Percentiles rank a stretch among this genome's conserved stretches.
phyloP scores from a whole-genome alignment of 1,140 invertebrate genomes.

The Telenomus remus region DNA sequence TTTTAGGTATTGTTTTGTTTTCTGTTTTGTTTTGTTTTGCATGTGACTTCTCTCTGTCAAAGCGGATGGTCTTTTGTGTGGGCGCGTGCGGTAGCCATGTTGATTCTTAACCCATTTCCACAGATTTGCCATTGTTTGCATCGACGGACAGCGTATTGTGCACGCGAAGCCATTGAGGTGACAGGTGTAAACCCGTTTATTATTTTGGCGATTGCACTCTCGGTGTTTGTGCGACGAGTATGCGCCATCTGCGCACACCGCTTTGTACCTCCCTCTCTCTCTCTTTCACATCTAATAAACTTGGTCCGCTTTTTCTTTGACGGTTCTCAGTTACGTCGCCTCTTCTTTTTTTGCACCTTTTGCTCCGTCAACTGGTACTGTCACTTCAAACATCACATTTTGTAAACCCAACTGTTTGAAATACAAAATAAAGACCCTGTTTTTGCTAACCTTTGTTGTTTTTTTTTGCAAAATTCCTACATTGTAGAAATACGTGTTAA shows the following conservation, averaged over 20 bases:
- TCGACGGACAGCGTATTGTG: slow-evolving; percentile 8
- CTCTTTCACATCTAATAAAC: slow-evolving; percentile 11
- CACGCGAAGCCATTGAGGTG: slow-evolving; percentile 9
- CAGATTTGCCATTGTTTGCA: slow-evolving; percentile 20
- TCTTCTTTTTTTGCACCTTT: background rate
- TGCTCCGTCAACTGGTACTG: no score
- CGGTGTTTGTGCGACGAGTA: slow-evolving; percentile 33
- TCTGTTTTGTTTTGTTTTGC: no score
- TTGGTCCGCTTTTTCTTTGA: slow-evolving; percentile 14
- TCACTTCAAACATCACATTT: no score
- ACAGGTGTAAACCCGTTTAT: slow-evolving; percentile 45
- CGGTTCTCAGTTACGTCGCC: background rate
- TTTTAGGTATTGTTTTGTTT: no score
- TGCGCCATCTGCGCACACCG: slow-evolving; percentile 16
- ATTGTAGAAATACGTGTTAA: no score
- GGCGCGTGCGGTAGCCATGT: slow-evolving; percentile 2
- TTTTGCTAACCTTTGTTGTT: no score
- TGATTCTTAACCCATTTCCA: slow-evolving; percentile 35
- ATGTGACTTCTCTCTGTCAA: no score
- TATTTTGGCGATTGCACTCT: slow-evolving; percentile 30
- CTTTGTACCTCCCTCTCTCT: slow-evolving; percentile 13
- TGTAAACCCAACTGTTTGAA: no score
- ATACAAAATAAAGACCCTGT: no score
- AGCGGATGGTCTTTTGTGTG: slow-evolving; percentile 2
- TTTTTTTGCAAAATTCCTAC: no score